These are phyloP conservation scores for Mimumesa dahlbomi DNA, from an alignment of 2,888 invertebrate species.

Conservation along the genomic window DNA sequence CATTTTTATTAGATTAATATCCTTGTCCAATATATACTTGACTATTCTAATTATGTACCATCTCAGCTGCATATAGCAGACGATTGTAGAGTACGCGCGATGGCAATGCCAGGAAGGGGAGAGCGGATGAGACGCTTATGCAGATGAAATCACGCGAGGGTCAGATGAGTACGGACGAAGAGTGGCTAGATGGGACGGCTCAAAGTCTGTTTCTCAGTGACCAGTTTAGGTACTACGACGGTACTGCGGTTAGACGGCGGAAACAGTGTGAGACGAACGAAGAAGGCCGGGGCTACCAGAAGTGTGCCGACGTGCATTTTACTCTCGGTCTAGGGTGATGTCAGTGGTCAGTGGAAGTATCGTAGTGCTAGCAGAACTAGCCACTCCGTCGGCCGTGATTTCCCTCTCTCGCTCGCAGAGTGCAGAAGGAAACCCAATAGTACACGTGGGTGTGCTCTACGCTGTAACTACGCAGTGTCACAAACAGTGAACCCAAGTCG, in stretches of 20 bases:
- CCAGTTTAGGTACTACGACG: conserved; percentile 64
- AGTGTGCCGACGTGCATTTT: conserved; percentile 70
- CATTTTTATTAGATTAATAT: conserved; percentile 21
- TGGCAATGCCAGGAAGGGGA: conserved; percentile 68
- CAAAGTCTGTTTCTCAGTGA: conserved; percentile 64
- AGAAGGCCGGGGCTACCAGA: conserved; percentile 71
- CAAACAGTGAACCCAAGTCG: conserved; percentile 78
- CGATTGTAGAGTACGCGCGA: conserved; percentile 71
- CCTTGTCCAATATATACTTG: conserved; percentile 33
- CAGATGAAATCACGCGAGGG: conserved; percentile 77
- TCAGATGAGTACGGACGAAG: conserved; percentile 74
- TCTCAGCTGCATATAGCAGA: conserved; percentile 67
- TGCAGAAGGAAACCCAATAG: conserved; percentile 79
- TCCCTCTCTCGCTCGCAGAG: conserved; percentile 70
- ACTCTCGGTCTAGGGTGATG: conserved; percentile 67
- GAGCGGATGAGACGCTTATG: conserved; percentile 70
- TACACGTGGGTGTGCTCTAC: conserved; percentile 78
- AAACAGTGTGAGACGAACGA: conserved; percentile 72
- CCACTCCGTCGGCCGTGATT: conserved; percentile 69
- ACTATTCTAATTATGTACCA: conserved; percentile 65
- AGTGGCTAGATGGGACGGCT: conserved; percentile 72
- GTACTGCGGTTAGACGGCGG: conserved; percentile 66
- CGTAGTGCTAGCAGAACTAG: conserved; percentile 76
- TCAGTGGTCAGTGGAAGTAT: conserved; percentile 74
- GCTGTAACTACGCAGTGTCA: conserved; percentile 79